These are phyloP conservation scores for Melanotaenia duboulayi DNA, from an alignment of 2,113 vertebrate species.

Conservation along the genomic window DNA sequence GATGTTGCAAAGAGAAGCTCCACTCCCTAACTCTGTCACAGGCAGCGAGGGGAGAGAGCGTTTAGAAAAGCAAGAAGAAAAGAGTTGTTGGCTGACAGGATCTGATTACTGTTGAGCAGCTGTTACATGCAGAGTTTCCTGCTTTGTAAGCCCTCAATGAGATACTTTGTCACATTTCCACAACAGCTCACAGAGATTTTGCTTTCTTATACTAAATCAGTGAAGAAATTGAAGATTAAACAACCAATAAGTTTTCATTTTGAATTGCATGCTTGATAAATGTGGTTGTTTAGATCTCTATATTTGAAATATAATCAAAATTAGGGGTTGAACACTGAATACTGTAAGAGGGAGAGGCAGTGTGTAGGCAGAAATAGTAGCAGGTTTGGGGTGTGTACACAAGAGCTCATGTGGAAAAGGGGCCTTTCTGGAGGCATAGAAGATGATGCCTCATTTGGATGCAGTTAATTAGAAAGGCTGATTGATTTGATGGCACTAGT, in stretches of 20 bases:
- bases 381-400: slow-evolving; percentile 25
- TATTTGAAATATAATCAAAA: slow-evolving; percentile 9
- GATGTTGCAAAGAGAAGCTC: slow-evolving; percentile 52
- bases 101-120: slow-evolving; percentile 66
- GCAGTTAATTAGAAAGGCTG: slow-evolving; percentile 81
- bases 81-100: slow-evolving; percentile 37
- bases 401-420: slow-evolving; percentile 54
- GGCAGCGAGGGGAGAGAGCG: slow-evolving; percentile 30
- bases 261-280: not conserved
- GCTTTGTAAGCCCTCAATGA: slow-evolving; percentile 62
- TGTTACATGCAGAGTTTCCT: slow-evolving; percentile 65
- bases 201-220: slow-evolving; percentile 16
- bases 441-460: slow-evolving; percentile 74
- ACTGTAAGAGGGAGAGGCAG: slow-evolving; percentile 27
- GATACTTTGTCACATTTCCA: slow-evolving; percentile 48
- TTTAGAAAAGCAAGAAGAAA: slow-evolving; percentile 17
- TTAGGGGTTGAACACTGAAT: not conserved
- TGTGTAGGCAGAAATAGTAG: slow-evolving; percentile 57
- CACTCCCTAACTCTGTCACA: slow-evolving; percentile 38
- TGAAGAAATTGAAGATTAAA: slow-evolving; percentile 6
- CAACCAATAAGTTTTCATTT: not conserved
- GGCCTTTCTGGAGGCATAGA: slow-evolving; percentile 45
- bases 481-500: slow-evolving; percentile 80
- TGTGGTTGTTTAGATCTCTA: slow-evolving; percentile 2
- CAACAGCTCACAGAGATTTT: slow-evolving; percentile 37